phyloP scores from a whole-genome alignment of 2,113 vertebrate species.

The Machaerirhynchus nigripectus region DNA sequence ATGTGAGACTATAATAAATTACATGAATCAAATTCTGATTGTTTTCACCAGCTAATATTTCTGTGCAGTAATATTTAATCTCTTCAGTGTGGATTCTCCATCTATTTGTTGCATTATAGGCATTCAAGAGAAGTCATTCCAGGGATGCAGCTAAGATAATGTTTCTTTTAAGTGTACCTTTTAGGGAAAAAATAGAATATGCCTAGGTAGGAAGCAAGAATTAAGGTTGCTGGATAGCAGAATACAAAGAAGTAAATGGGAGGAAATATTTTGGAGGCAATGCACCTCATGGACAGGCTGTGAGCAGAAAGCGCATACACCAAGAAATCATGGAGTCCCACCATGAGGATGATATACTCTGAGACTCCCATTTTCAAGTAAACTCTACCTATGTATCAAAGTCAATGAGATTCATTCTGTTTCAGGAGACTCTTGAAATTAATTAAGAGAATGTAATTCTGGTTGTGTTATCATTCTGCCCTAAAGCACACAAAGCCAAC shows the following conservation, averaged over 20 bases:
- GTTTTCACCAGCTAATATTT: background rate
- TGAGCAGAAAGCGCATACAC: background rate
- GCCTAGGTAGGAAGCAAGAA: background rate
- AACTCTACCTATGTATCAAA: background rate
- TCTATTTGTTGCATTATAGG: background rate
- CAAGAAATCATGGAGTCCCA: background rate
- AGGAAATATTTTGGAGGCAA: background rate
- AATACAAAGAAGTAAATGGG: background rate
- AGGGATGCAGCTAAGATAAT: background rate
- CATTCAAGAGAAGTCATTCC: background rate
- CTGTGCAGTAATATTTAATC: background rate
- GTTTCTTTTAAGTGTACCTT: background rate
- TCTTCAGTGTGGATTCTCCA: background rate
- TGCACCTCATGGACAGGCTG: background rate
- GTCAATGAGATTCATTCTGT: background rate
- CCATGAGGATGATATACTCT: rapidly evolving
- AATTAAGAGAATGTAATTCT: background rate
- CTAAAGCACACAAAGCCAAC: background rate
- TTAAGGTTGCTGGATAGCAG: background rate
- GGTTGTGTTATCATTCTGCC: background rate
- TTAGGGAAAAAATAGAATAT: background rate
- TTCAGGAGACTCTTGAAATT: background rate
- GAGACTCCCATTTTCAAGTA: background rate
- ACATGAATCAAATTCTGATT: constrained; percentile 34
- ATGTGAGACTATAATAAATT: constrained; percentile 34